Base-by-base conservation (phyloP, 2,113 vertebrate species). In the Sander vitreus region DNA sequence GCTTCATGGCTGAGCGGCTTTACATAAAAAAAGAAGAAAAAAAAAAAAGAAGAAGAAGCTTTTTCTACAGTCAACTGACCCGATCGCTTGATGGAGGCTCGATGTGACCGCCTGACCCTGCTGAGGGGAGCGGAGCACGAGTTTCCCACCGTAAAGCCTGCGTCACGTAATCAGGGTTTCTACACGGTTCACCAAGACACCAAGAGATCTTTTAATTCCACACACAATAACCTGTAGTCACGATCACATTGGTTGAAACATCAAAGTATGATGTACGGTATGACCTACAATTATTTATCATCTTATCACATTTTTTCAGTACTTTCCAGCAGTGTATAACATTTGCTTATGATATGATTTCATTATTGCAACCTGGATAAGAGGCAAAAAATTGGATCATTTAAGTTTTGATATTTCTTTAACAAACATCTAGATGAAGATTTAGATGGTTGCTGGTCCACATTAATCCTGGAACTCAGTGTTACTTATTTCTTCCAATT, bases 11-110 rank as follows among this genome's bases (percentile, higher is more conserved):
- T 80, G 47, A 83, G 36, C 7, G 0, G 57, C 58, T 81, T 68
- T 66, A 10, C 51, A 39, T 81, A 70, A 70, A 68, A 54, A 54
- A 33, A 50, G 21, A 27, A 63, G 19, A 43, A 30, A 47, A 21
- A 43, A 30, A 47, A 21, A 39, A 39, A 39, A 16, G 11, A 27
- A 19, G 10, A 27, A 63, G 7, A n/a, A 25, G 23, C n/a, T 19
- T 23, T 73, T 76, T 54, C 85, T 70, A 51, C 14, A 39, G 71
- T 82, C 81, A 80, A 43, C 80, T 67, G 50, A 81, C 21, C 25
- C 6, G 18, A 73, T 19, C 2, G n/a, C 66, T 16, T 5, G 53
- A 70, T 39, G 55, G 30, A 77, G 27, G 66, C 66, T 65, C 1
- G 6, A 51, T 12, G 54, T 53, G 74, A 87, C 47, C 67, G 21